phyloP scores from a whole-genome alignment of 2,888 invertebrate species.

The Dicroscelio sp. region DNA sequence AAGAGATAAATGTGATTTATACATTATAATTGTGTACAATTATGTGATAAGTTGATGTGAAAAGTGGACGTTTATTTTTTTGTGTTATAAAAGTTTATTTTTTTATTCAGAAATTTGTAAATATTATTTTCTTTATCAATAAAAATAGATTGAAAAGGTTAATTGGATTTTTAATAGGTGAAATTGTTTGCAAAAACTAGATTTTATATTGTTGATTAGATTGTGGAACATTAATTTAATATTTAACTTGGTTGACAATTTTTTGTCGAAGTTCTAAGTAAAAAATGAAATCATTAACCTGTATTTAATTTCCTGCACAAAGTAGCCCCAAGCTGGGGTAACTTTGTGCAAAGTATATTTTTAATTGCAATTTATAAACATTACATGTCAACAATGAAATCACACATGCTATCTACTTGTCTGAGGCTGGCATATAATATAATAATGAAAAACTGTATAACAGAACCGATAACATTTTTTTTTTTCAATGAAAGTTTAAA shows the following conservation, averaged over 20 bases:
- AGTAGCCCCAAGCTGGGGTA: constrained; percentile 8
- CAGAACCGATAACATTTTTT: neutral
- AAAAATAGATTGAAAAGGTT: neutral
- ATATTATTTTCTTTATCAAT: neutral
- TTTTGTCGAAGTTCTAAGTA: neutral
- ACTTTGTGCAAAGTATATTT: constrained; percentile 36
- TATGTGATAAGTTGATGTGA: neutral
- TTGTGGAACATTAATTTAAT: neutral
- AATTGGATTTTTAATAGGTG: neutral
- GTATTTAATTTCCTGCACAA: neutral
- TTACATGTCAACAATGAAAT: neutral
- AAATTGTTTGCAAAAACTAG: neutral
- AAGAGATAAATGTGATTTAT: neutral
- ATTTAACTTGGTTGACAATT: neutral
- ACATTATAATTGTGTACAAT: neutral
- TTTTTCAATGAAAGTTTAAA: constrained; percentile 3
- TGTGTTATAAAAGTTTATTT: neutral
- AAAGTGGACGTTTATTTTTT: neutral
- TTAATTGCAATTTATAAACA: constrained; percentile 2
- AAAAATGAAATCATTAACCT: neutral
- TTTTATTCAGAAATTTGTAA: neutral
- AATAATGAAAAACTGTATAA: constrained; percentile 18
- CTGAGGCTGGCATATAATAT: constrained; percentile 9
- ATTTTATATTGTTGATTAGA: neutral
- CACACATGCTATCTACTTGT: neutral